Conservation (phyloP, 1,140 invertebrate genomes). For the Leptoteleia sp. region DNA sequence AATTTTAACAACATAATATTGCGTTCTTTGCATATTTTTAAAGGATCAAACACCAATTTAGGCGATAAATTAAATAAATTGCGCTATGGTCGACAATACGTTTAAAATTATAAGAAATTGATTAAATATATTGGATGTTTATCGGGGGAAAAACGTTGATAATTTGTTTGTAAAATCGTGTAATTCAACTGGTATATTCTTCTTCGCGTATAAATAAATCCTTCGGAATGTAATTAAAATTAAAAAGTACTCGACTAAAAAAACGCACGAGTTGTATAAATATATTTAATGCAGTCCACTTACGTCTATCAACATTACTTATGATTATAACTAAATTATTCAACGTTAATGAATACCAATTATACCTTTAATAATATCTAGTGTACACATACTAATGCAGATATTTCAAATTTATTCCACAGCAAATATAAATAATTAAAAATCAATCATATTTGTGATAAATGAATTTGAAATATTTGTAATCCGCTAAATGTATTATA, state of each 20-base stretch:
- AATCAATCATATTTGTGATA: conserved; percentile 20
- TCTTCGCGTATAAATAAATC: conserved; percentile 12
- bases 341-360: conserved; percentile 44
- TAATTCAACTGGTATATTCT: too few relatives aligned
- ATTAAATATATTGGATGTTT: too few relatives aligned
- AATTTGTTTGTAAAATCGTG: too few relatives aligned
- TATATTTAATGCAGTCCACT: conserved; percentile 25
- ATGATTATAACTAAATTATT: conserved; percentile 34
- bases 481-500: conserved; percentile 17
- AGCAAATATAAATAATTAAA: conserved; percentile 28
- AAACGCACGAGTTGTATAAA: conserved; percentile 28
- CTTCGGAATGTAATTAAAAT: conserved; percentile 26
- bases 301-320: conserved; percentile 31
- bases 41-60: too few relatives aligned
- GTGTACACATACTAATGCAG: conserved; percentile 17
- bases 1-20: too few relatives aligned
- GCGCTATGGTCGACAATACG: too few relatives aligned
- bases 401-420: conserved; percentile 23
- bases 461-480: conserved; percentile 30
- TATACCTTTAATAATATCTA: conserved; percentile 30
- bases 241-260: conserved; percentile 19
- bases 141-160: too few relatives aligned
- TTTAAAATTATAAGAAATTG: too few relatives aligned
- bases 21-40: too few relatives aligned
- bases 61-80: too few relatives aligned